Evolutionary conservation across 2,888 invertebrate genomes (phyloP), one percentile per base, ranked within the genome.

Genomic region (Phyllotreta striolata): DNA sequence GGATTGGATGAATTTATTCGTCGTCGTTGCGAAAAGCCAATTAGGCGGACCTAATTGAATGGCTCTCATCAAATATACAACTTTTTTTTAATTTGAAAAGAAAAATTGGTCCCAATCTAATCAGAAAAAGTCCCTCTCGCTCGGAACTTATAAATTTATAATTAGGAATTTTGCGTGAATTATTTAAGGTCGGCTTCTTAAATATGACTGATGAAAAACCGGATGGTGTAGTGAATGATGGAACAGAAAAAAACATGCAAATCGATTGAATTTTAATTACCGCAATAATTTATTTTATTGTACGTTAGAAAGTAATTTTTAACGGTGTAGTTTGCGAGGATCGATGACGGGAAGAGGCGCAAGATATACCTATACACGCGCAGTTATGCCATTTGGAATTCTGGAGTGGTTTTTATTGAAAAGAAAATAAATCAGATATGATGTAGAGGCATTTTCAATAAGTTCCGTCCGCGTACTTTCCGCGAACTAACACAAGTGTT

Each of bases 31-130:
- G 55, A 54, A 51, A 61, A 66, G 64, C 66, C 67, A 70, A 69
- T 70, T 72, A 68, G 66, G 70, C 67, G 59, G 56, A 62, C 64
- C 68, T 71, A 78, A 79, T 78, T 78, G 77, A 77, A 76, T 75
- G 76, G 73, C 70, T 70, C 74, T 77, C 78, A 78, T 78, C 78
- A 76, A 77, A 76, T 77, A 79, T 78, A 75, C 73, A 77, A 76
- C 75, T 77, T 77, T 78, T 77, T 70, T 77, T 78, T 76, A 77
- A 78, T 77, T 79, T 76, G 71, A 70, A 72, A 76, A 76, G 77
- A 78, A 78, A 79, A 79, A 79, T 79, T 77, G 77, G 78, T 75
- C 78, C 77, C 77, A 76, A 78, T 78, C 77, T 77, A 78, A 78
- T 78, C 78, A 78, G 75, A 73, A 75, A 76, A 74, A 73, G 24